A percentile compares a stretch with the other conserved stretches of the same genome.
Conservation (phyloP, 2,113 vertebrate genomes). For the Narcine bancroftii region DNA sequence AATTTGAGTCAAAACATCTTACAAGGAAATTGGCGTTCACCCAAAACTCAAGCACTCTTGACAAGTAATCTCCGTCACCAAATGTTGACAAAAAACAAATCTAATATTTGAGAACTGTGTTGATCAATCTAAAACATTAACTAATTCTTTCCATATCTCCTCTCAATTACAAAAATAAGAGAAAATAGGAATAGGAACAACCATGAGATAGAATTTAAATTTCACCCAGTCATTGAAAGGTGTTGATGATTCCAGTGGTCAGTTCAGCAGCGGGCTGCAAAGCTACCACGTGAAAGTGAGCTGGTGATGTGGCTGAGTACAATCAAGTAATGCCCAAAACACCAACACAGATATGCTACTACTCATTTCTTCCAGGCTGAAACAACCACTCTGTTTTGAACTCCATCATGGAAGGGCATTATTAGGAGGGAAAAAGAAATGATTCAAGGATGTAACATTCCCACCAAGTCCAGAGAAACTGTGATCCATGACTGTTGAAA, state of each 20-base stretch:
- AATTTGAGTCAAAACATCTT: background rate
- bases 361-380: no score
- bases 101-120: no score
- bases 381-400: no score
- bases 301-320: background rate
- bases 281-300: background rate
- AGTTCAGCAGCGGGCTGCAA: background rate
- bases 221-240: background rate
- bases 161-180: no score
- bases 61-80: background rate
- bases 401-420: no score
- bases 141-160: background rate
- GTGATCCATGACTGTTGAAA: no score
- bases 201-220: background rate
- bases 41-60: background rate
- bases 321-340: background rate
- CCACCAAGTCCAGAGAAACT: no score
- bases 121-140: no score
- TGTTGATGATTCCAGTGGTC: background rate
- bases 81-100: no score
- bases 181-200: background rate
- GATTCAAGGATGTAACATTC: no score
- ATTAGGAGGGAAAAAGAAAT: no score
- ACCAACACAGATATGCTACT: background rate
- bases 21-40: background rate